Evolutionary conservation across 2,113 vertebrate species (phyloP).

Genomic region (Brachyhypopomus occidentalis): DNA sequence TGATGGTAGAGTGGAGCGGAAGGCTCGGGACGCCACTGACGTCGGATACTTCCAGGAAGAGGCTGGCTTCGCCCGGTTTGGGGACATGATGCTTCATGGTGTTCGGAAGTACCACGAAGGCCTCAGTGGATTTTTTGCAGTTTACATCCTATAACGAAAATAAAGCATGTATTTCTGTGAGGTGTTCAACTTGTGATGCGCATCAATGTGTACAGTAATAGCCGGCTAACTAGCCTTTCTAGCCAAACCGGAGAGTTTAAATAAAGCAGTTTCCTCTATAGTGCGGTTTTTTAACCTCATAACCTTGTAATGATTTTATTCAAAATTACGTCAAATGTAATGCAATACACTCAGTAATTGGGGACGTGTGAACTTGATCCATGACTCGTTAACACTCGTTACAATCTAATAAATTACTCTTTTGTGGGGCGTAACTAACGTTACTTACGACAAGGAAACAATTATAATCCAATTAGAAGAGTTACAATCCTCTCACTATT

Average conservation of each 20-base stretch:
- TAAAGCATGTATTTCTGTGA: neutral
- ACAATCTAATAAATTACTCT: neutral
- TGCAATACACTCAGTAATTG: neutral
- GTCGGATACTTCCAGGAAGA: constrained; percentile 81
- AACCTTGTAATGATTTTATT: too few species aligned
- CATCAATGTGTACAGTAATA: too few species aligned
- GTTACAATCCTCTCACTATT: too few species aligned
- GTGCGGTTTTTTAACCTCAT: too few species aligned
- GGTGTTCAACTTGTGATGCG: neutral
- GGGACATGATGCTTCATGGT: constrained; percentile 75
- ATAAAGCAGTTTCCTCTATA: too few species aligned
- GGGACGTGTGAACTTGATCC: neutral
- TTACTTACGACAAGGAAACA: too few species aligned
- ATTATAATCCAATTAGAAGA: too few species aligned
- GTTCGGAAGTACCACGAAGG: too few species aligned
- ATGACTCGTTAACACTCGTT: neutral
- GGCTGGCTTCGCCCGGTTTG: constrained; percentile 66
- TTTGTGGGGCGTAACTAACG: too few species aligned
- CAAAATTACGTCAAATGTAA: neutral
- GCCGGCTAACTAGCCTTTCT: too few species aligned
- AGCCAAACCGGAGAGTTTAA: too few species aligned
- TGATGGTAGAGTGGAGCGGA: constrained; percentile 87
- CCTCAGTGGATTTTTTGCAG: neutral
- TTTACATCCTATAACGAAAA: constrained; percentile 8
- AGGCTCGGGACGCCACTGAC: constrained; percentile 70